phyloP scores from a whole-genome alignment of 2,797 vertebrate genomes.

The Gymnocypris eckloni region DNA sequence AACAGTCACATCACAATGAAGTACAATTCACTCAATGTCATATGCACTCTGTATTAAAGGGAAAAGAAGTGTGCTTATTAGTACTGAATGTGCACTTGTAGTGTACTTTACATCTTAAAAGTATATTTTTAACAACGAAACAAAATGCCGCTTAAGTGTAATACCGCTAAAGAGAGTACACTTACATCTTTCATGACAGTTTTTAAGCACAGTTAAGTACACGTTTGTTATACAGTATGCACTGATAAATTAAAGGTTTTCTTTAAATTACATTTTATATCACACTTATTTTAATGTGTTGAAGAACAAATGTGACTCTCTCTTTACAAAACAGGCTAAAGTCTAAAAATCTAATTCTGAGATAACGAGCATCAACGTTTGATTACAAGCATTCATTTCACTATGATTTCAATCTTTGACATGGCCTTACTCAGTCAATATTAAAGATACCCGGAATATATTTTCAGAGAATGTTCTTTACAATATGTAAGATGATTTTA shows the following conservation, averaged over 20 bases:
- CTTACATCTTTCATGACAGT: background rate
- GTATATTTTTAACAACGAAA: background rate
- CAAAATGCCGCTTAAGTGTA: background rate
- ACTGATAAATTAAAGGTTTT: background rate
- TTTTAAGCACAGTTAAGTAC: background rate
- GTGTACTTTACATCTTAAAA: background rate
- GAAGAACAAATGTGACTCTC: too few species aligned
- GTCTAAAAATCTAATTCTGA: too few species aligned
- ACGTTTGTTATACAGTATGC: background rate
- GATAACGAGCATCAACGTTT: too few species aligned
- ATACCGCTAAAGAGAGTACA: background rate
- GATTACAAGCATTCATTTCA: too few species aligned
- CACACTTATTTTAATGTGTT: too few species aligned
- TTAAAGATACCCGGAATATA: too few species aligned
- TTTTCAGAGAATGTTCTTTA: too few species aligned
- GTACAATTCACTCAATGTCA: background rate
- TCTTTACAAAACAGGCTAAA: too few species aligned
- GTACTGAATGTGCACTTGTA: background rate
- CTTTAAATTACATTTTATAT: background rate
- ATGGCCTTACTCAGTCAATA: too few species aligned
- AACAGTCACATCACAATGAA: slow-evolving; percentile 14
- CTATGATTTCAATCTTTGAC: too few species aligned
- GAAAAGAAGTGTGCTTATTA: background rate
- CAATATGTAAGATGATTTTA: too few species aligned
- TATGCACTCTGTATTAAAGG: background rate